Conservation (phyloP, 2,888 invertebrate genomes). For the Bursaphelenchus okinawaensis region DNA sequence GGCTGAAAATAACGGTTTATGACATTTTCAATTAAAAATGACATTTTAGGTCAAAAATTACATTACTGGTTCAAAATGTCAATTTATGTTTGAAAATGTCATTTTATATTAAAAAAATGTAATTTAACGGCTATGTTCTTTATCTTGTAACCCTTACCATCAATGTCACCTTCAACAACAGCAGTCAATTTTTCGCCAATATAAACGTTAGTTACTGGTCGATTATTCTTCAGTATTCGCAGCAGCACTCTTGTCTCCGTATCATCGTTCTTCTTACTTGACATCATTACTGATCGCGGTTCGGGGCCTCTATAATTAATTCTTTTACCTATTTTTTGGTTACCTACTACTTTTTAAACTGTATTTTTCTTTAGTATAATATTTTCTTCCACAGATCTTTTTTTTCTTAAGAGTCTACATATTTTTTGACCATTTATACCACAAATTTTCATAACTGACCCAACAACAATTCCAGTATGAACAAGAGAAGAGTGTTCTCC, state of each 20-base stretch:
- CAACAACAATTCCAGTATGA: constrained; percentile 47
- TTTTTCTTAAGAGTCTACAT: no score
- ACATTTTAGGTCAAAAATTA: no score
- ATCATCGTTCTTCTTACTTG: constrained; percentile 17
- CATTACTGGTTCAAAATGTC: no score
- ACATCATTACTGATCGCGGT: constrained; percentile 32
- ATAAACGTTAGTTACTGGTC: constrained; percentile 47
- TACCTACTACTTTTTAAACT: no score
- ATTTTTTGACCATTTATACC: no score
- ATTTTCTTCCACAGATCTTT: no score
- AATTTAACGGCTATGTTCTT: constrained; percentile 1
- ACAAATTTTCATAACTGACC: constrained; percentile 27
- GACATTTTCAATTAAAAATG: no score
- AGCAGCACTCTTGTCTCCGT: constrained; percentile 34
- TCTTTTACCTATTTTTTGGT: no score
- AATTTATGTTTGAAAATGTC: no score
- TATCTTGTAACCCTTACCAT: constrained; percentile 21
- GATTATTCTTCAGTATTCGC: constrained; percentile 43
- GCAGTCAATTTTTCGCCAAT: constrained; percentile 51
- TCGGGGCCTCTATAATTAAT: constrained; percentile 45
- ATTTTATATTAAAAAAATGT: background rate
- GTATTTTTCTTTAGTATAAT: no score
- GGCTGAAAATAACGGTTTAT: no score
- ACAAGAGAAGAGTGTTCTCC: constrained; percentile 29
- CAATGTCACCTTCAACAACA: constrained; percentile 40